Base-by-base conservation (phyloP, 92 coral and sea anemone genomes). In the Phymanthus crucifer region DNA sequence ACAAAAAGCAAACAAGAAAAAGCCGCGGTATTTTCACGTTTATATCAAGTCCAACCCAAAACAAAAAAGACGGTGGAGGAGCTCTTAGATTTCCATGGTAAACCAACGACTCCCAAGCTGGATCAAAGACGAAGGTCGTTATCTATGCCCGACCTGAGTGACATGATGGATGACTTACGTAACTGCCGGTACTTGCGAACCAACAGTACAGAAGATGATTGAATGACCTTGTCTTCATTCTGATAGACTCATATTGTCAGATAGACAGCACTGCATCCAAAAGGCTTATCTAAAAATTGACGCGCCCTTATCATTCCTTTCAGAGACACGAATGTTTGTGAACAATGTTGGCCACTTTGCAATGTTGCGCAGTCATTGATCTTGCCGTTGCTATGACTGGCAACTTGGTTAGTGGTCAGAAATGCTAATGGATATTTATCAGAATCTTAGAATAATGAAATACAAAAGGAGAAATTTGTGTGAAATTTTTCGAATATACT, bases 101-200 rank as follows among this genome's bases (percentile, higher is more conserved):
- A 3, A 21, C 73, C 71, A 6, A 48, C 78, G 11, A 73, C 86
- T 23, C 73, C 79, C 19, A 78, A 88, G 27, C 52, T 78, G 17
- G 81, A 82, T 13, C 82, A 75, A 32, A 77, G 94, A 36, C 85
- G 97, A 32, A 72, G 94, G 26, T 93, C 97, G 12, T 34, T 85
- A 38, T 89, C 93, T 57, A 61, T 93, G 46, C 91, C 97, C 16
- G 97, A 93, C 72, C 66, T 90, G 74, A 80, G 89, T 33, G 92
- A 67, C 40, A 76, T 79, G 65, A 78, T 90, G 73, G 54, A 79
- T n/a, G 89, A 87, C 14, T 75, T 90, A 47, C 92, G 85, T 70
- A 73, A 80, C 36, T 93, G 94, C 69, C 84, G 94, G 52, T 90
- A 93, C 72, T 82, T 93, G n/a, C 79, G 86, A 24, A 54, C 73